Percentiles rank a stretch among this genome's conserved stretches.
Conservation (phyloP, 1,140 invertebrate genomes). For the Wiebesia pumilae region DNA sequence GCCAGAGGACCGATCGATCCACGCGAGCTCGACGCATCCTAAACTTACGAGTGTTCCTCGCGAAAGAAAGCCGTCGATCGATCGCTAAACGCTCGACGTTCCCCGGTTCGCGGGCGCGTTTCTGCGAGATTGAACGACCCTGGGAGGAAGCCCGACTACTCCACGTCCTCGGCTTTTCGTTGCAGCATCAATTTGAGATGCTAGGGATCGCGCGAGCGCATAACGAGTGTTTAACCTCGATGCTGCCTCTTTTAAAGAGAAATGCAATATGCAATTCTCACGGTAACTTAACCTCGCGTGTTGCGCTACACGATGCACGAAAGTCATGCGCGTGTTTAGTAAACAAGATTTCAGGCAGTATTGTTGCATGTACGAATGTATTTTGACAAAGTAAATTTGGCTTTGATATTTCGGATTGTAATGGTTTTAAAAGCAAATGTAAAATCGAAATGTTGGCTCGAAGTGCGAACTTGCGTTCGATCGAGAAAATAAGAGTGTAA, state of each 20-base stretch:
- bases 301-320: too few relatives aligned
- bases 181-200: neutral
- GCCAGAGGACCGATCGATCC: neutral
- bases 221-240: neutral
- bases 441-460: too few relatives aligned
- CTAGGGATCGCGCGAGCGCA: neutral
- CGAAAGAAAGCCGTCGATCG: conserved; percentile 8
- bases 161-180: too few relatives aligned
- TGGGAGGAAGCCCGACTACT: neutral
- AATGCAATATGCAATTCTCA: neutral
- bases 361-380: too few relatives aligned
- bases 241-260: neutral
- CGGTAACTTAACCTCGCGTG: too few relatives aligned
- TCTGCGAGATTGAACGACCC: neutral
- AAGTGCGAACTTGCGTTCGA: too few relatives aligned
- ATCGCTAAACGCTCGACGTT: conserved; percentile 36
- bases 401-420: too few relatives aligned
- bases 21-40: neutral
- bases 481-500: too few relatives aligned
- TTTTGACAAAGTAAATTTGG: too few relatives aligned
- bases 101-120: conserved; percentile 1
- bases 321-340: too few relatives aligned
- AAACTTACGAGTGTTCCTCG: neutral
- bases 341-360: too few relatives aligned
- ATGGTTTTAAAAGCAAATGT: too few relatives aligned